Evolutionary conservation across 2,113 vertebrate species (phyloP), one percentile per base, ranked within the genome.

Genomic region (Anoura caudifer): DNA sequence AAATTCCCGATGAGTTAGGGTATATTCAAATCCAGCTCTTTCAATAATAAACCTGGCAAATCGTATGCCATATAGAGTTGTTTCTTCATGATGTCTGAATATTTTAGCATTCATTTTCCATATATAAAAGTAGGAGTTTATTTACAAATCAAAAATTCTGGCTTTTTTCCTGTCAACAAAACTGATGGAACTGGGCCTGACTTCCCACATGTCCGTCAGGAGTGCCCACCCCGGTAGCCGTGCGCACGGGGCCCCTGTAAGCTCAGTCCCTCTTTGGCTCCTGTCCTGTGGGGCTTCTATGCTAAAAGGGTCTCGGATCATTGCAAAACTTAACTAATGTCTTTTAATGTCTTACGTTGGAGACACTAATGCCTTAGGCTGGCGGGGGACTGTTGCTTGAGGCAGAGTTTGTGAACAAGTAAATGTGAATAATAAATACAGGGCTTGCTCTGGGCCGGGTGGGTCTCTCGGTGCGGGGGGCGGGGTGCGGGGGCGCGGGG

Each of bases 11-110:
- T 90, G n/a, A 65, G 12, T 81, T 90, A 90, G 38, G 50, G 28
- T 67, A 14, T 72, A 93, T 92, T 84, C 28, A 93, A 96, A 85
- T 41, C 22, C 50, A 77, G 31, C 43, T 47, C 26, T 96, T 96
- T 88, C 17, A 91, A 0, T n/a, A 52, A 20, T 65, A 83, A 33
- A n/a, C 31, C 8, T 45, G 87, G 56, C 14, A 90, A 9, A 54
- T 77, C 70, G 2, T 20, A 72, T 9, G 12, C 65, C 14, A 15
- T 73, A 13, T 76, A 45, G 41, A 47, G 4, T 56, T 85, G 20
- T 6, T 73, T 91, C 13, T 95, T 38, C 8, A 10, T 59, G 22
- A 33, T 47, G 7, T 72, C 91, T 81, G 87, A 92, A 38, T 92
- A 43, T 50, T 90, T 76, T 70, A 63, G 80, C 86, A 43, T 87